Evolutionary conservation across 23 tunicate genomes (phyloP).

Genomic region (Ciona savignyi): DNA sequence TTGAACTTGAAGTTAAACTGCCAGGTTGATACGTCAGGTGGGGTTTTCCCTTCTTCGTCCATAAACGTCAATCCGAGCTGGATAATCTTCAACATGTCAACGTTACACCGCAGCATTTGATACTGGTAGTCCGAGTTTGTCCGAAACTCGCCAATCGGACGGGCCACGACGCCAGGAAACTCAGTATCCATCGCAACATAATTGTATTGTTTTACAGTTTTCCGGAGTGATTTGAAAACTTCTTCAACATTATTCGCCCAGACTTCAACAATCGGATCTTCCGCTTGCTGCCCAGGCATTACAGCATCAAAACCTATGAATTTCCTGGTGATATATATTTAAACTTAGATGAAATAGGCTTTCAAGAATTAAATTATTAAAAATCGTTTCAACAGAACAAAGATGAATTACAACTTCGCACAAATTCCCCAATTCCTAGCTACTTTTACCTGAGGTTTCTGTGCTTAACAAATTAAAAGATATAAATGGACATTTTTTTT

Average conservation of each 20-base stretch:
- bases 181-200: constrained; percentile 99
- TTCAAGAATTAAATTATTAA: too few relatives aligned
- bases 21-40: constrained; percentile 85
- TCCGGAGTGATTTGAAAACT: constrained; percentile 73
- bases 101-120: constrained; percentile 93
- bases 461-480: too few relatives aligned
- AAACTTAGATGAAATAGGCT: too few relatives aligned
- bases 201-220: constrained; percentile 62
- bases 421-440: too few relatives aligned
- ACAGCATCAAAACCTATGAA: too few relatives aligned
- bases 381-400: too few relatives aligned
- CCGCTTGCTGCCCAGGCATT: constrained; percentile 75
- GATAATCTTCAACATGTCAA: constrained; percentile 92
- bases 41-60: constrained; percentile 94
- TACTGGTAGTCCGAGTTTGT: constrained; percentile 90
- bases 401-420: too few relatives aligned
- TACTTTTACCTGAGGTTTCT: too few relatives aligned
- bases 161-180: constrained; percentile 98
- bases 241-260: constrained; percentile 89
- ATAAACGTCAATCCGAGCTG: constrained; percentile 93
- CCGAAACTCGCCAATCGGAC: constrained; percentile 94
- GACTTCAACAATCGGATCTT: constrained; percentile 89
- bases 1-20: constrained; percentile 93
- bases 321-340: too few relatives aligned
- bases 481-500: too few relatives aligned